A percentile compares a stretch with the other conserved stretches of the same genome.
phyloP scores from a whole-genome alignment of 2,888 invertebrate genomes.

The Cheilosia vulpina region DNA sequence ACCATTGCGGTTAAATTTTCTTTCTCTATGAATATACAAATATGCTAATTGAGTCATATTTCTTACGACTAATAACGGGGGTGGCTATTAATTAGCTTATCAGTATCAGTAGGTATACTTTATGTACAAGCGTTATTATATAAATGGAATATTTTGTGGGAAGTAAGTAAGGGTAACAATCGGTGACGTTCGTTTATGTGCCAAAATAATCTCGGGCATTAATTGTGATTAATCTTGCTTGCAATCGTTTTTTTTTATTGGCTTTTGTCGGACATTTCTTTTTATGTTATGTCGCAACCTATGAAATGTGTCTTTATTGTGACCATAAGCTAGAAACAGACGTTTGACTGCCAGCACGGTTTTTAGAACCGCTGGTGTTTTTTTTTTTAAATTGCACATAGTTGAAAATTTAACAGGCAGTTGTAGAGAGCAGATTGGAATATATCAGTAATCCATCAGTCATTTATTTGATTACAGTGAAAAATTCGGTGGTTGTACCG shows the following conservation, averaged over 20 bases:
- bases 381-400: no score
- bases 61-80: constrained; percentile 41
- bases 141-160: background rate
- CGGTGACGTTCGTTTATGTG: background rate
- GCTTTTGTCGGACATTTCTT: background rate
- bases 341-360: no score
- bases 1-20: background rate
- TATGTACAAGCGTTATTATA: background rate
- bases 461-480: no score
- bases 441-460: no score
- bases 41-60: constrained; percentile 64
- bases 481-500: no score
- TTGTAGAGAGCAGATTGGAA: no score
- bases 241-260: constrained; percentile 4
- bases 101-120: constrained; percentile 17
- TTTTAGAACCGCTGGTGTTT: no score
- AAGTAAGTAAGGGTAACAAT: background rate
- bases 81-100: constrained; percentile 49
- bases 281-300: background rate
- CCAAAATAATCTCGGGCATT: constrained; percentile 4
- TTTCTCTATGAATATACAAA: background rate
- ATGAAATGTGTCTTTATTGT: no score
- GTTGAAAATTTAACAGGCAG: no score
- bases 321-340: no score
- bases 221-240: background rate